Percentiles rank a stretch among this genome's conserved stretches.
Conservation (phyloP, 2,888 invertebrate genomes). For the Xestia sexstrigata region DNA sequence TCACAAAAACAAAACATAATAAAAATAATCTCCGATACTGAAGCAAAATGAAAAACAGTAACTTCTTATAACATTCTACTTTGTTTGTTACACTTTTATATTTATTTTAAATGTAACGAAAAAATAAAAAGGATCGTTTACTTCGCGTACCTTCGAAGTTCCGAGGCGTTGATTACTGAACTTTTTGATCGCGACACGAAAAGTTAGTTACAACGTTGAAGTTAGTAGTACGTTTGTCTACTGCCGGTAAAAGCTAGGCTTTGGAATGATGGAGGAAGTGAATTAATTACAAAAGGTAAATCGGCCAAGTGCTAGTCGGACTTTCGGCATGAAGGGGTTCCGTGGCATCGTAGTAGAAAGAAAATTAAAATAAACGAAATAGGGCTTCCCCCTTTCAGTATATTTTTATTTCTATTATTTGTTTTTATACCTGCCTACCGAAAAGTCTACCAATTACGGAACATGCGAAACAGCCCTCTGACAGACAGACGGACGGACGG, state of each 20-base stretch:
- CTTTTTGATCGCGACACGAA: slow-evolving; percentile 37
- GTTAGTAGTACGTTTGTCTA: not conserved
- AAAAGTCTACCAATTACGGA: too few species aligned
- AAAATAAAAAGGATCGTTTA: slow-evolving; percentile 31
- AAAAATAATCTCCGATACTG: not conserved
- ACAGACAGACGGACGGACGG: too few species aligned
- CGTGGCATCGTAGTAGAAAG: too few species aligned
- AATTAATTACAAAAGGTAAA: not conserved
- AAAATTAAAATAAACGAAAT: too few species aligned
- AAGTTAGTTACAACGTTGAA: slow-evolving; percentile 8
- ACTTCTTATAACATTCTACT: slow-evolving; percentile 16
- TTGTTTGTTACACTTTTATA: slow-evolving; percentile 25
- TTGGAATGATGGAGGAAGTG: not conserved
- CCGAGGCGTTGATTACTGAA: slow-evolving; percentile 38
- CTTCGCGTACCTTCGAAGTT: not conserved
- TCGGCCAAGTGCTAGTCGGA: too few species aligned
- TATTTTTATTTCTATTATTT: too few species aligned
- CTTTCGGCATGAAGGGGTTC: too few species aligned
- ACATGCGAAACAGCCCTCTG: too few species aligned
- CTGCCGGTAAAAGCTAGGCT: not conserved
- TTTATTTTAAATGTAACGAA: slow-evolving; percentile 33
- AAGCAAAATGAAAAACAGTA: slow-evolving; percentile 25
- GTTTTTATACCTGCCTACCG: too few species aligned
- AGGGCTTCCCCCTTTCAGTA: too few species aligned
- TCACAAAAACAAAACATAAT: not conserved